Evolutionary conservation across 2,888 invertebrate species (phyloP).

Genomic region (Drosophila mercatorum): DNA sequence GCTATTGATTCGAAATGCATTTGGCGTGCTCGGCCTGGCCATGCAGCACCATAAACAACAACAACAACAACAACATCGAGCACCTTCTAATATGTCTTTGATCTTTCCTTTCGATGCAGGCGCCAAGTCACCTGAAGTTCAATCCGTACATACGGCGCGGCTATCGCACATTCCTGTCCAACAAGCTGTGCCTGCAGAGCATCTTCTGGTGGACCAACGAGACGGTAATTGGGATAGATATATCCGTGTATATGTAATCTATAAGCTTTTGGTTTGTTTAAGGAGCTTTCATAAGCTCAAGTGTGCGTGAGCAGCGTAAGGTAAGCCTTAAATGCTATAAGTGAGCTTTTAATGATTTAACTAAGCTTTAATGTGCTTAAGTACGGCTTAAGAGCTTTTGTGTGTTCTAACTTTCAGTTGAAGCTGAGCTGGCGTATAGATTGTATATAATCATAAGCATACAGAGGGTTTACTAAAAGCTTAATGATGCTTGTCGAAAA

Average conservation of each 20-base stretch:
- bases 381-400: too few species aligned
- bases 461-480: too few species aligned
- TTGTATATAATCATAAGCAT: too few species aligned
- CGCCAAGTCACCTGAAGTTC: constrained; percentile 93
- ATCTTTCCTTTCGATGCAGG: constrained; percentile 84
- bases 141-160: constrained; percentile 94
- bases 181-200: constrained; percentile 94
- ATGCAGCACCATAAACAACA: constrained; percentile 25
- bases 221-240: constrained; percentile 85
- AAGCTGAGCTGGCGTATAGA: too few species aligned
- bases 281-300: neutral
- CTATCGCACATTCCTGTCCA: constrained; percentile 92
- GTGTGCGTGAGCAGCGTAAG: too few species aligned
- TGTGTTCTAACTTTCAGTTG: too few species aligned
- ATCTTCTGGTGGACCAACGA: constrained; percentile 99
- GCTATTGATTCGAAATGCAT: constrained; percentile 41
- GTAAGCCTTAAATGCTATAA: neutral
- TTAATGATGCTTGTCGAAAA: too few species aligned
- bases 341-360: neutral
- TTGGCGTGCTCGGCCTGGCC: constrained; percentile 38
- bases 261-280: neutral
- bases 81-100: constrained; percentile 18
- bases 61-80: neutral
- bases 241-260: neutral
- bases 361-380: too few species aligned